phyloP scores from a whole-genome alignment of 2,888 invertebrate genomes.

The Pristionchus entomophagus region DNA sequence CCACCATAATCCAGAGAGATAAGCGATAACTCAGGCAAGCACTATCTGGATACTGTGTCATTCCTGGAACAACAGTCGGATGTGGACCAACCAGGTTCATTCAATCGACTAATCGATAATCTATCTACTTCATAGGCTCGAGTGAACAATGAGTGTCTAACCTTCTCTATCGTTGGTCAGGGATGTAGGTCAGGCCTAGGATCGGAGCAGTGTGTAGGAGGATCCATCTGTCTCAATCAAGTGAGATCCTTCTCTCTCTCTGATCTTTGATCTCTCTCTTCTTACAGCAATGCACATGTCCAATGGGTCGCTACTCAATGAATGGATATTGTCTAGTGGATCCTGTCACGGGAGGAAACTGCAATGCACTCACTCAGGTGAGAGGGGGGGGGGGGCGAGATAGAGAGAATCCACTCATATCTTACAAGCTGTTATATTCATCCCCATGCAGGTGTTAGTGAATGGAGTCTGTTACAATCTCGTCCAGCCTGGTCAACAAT shows the following conservation, averaged over 20 bases:
- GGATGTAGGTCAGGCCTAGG: conserved; percentile 24
- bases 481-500: conserved; percentile 30
- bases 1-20: not conserved
- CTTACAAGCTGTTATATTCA: not conserved
- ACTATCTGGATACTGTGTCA: not conserved
- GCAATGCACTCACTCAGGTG: conserved; percentile 17
- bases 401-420: too few species aligned
- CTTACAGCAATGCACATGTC: conserved; percentile 8
- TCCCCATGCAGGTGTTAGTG: not conserved
- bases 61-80: not conserved
- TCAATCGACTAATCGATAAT: not conserved
- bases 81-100: conserved; percentile 29
- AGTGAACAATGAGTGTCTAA: not conserved
- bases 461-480: conserved; percentile 16
- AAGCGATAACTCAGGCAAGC: not conserved
- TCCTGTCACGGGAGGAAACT: conserved; percentile 2
- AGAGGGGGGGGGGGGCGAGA: not conserved
- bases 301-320: conserved; percentile 11
- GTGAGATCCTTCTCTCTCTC: not conserved
- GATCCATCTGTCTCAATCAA: conserved; percentile 31
- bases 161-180: conserved; percentile 1
- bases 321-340: conserved; percentile 33
- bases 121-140: not conserved
- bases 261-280: not conserved
- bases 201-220: conserved; percentile 27